Evolutionary conservation across 2,113 vertebrate genomes (phyloP).

Genomic region (Corythaeola cristata): DNA sequence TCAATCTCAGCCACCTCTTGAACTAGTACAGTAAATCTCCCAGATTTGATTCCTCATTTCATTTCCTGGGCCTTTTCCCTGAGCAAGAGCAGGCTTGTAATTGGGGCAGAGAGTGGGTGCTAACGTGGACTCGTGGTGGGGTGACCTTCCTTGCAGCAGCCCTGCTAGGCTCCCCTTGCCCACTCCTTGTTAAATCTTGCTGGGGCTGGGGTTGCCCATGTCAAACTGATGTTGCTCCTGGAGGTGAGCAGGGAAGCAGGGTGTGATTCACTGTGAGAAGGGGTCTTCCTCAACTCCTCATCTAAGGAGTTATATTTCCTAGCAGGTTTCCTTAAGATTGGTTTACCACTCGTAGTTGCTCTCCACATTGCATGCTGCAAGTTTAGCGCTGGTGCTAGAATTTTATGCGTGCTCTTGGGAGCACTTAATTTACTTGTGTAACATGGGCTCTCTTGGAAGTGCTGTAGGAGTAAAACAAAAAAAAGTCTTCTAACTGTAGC

Average conservation of each 20-base stretch:
- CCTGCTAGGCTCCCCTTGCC: background rate
- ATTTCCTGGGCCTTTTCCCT: background rate
- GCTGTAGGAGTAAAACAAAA: background rate
- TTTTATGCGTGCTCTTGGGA: background rate
- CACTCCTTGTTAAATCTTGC: background rate
- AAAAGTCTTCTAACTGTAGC: background rate
- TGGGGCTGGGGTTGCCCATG: background rate
- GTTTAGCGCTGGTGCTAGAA: background rate
- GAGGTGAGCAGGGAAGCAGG: background rate
- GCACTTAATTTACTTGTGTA: background rate
- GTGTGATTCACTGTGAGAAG: background rate
- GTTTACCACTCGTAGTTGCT: background rate
- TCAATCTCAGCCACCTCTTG: background rate
- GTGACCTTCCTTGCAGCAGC: background rate
- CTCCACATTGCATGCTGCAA: background rate
- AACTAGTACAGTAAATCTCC: background rate
- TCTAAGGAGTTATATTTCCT: background rate
- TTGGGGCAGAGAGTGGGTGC: background rate
- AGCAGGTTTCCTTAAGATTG: background rate
- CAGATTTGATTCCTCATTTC: background rate
- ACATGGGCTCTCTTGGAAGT: background rate
- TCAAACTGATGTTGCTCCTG: background rate
- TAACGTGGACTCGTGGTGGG: rapidly evolving
- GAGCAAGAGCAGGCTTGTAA: background rate
- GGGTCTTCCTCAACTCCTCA: background rate